phyloP scores from a whole-genome alignment of 1,140 invertebrate genomes.

The Adoxophyes honmai region DNA sequence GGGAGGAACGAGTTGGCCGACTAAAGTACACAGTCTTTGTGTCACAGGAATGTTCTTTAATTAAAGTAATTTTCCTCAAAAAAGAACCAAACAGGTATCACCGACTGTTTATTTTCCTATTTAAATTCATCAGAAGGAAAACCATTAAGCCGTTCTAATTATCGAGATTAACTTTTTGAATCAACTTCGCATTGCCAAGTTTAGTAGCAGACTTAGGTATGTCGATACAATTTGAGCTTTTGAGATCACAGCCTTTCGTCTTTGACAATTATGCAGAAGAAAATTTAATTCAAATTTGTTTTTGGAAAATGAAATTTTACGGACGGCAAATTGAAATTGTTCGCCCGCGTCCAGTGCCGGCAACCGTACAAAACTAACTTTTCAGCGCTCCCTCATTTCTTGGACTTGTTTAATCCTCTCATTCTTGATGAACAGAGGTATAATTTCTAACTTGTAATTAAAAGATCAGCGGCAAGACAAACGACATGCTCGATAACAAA shows the following conservation, averaged over 20 bases:
- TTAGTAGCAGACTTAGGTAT: neutral
- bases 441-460: conserved; percentile 1
- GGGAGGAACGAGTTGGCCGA: no score
- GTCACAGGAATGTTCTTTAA: neutral
- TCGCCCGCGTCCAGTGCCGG: no score
- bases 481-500: no score
- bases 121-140: no score
- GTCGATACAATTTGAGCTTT: neutral
- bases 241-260: neutral
- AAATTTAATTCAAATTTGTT: neutral
- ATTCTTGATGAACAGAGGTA: no score
- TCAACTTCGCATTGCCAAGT: no score
- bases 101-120: neutral
- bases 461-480: no score
- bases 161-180: no score
- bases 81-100: no score
- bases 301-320: neutral
- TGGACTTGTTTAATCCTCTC: neutral
- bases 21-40: no score
- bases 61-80: neutral
- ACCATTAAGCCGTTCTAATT: no score
- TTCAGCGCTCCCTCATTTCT: neutral
- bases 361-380: no score
- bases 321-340: neutral
- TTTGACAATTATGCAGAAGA: neutral